Evolutionary conservation across 1,140 invertebrate genomes (phyloP).

Genomic region (Sinonovacula constricta): DNA sequence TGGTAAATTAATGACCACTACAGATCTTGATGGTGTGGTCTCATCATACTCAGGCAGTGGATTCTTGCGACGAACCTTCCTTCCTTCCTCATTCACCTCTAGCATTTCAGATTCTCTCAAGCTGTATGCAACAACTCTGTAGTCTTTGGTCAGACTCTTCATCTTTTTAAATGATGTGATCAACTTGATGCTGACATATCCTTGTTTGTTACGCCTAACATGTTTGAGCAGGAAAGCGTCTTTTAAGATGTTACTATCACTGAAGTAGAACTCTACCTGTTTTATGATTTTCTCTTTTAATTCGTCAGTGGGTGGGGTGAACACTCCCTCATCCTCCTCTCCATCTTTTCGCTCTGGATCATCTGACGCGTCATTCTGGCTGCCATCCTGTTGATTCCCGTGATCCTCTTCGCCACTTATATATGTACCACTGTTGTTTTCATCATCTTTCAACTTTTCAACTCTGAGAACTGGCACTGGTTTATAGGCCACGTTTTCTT

Average conservation of each 20-base stretch:
- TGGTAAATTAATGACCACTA: conserved; percentile 91
- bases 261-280: conserved; percentile 89
- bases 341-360: conserved; percentile 59
- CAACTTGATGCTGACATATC: conserved; percentile 95
- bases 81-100: conserved; percentile 93
- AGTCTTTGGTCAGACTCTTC: conserved; percentile 89
- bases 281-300: conserved; percentile 73
- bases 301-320: conserved; percentile 73
- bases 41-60: conserved; percentile 93
- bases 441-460: conserved; percentile 67
- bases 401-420: conserved; percentile 71
- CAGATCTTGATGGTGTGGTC: conserved; percentile 91
- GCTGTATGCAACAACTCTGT: conserved; percentile 92
- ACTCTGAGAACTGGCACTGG: conserved; percentile 60
- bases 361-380: conserved; percentile 60
- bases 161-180: conserved; percentile 93
- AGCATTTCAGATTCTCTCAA: conserved; percentile 87
- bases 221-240: conserved; percentile 97
- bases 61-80: conserved; percentile 91
- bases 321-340: conserved; percentile 59
- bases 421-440: conserved; percentile 57
- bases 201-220: conserved; percentile 95
- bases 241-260: conserved; percentile 95
- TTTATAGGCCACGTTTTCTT: conserved; percentile 27
- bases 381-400: conserved; percentile 58